Evolutionary conservation across 1,140 invertebrate genomes (phyloP).

Genomic region (Caenorhabditis elegans): DNA sequence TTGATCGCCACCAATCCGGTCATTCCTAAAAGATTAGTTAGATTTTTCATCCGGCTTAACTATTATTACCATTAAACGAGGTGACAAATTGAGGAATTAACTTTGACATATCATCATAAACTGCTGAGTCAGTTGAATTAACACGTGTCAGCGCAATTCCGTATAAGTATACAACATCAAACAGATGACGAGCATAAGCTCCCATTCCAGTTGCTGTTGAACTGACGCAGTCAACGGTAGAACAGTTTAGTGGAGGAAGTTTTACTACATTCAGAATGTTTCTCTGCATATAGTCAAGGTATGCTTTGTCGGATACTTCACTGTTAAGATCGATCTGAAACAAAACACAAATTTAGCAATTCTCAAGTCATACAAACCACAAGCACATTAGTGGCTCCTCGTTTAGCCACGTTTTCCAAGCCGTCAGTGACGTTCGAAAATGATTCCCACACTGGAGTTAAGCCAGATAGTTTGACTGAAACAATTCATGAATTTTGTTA

Average conservation of each 20-base stretch:
- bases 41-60: background rate
- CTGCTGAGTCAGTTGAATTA: background rate
- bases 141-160: background rate
- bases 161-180: background rate
- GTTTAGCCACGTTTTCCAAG: background rate
- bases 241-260: background rate
- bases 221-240: background rate
- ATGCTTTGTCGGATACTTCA: background rate
- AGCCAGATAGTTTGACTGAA: background rate
- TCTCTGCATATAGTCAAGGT: background rate
- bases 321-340: background rate
- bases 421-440: background rate
- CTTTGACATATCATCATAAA: background rate
- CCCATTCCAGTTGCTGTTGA: background rate
- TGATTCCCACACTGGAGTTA: background rate
- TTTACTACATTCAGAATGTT: background rate
- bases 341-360: background rate
- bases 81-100: background rate
- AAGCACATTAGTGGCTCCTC: background rate
- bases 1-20: slow-evolving; percentile 17
- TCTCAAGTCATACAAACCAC: background rate
- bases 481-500: too few species aligned
- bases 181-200: background rate
- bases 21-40: background rate
- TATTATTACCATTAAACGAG: background rate